Evolutionary conservation across 2,888 invertebrate genomes (phyloP).

Genomic region (Drosophila limbata): DNA sequence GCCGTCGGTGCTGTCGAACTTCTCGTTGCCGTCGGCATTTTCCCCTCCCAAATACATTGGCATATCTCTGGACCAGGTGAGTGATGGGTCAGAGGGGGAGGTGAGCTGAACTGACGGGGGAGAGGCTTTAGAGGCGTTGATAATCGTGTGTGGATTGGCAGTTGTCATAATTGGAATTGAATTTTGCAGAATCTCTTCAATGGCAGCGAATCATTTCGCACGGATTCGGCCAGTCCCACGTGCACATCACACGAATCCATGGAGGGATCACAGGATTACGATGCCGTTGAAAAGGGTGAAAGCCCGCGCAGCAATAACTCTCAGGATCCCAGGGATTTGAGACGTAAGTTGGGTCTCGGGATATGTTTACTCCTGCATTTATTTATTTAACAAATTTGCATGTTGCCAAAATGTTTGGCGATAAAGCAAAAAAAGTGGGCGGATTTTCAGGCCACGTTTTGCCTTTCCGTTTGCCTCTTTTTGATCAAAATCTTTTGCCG

Average conservation of each 20-base stretch:
- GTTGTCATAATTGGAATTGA: slow-evolving; percentile 71
- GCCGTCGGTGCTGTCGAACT: slow-evolving; percentile 88
- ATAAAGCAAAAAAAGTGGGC: slow-evolving; percentile 34
- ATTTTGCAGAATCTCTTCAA: slow-evolving; percentile 84
- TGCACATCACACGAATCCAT: slow-evolving; percentile 88
- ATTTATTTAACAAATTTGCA: slow-evolving; percentile 69
- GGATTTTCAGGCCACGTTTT: slow-evolving; percentile 13
- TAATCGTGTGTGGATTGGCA: slow-evolving; percentile 64
- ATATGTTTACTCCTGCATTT: slow-evolving; percentile 28
- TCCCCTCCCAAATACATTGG: slow-evolving; percentile 89
- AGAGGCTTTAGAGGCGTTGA: slow-evolving; percentile 11
- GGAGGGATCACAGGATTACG: slow-evolving; percentile 87
- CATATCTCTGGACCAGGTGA: slow-evolving; percentile 85
- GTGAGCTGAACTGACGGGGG: neutral
- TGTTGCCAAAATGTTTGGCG: slow-evolving; percentile 56
- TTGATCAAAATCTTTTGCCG: slow-evolving; percentile 73
- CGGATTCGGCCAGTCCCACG: slow-evolving; percentile 88
- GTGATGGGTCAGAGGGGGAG: slow-evolving; percentile 22
- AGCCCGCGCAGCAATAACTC: slow-evolving; percentile 86
- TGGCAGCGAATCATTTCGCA: slow-evolving; percentile 86
- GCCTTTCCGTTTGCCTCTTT: slow-evolving; percentile 34
- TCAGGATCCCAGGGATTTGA: slow-evolving; percentile 86
- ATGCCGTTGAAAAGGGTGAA: slow-evolving; percentile 86
- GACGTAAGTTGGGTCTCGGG: slow-evolving; percentile 86
- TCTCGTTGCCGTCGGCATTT: slow-evolving; percentile 90